Evolutionary conservation across 1,140 invertebrate species (phyloP), one percentile per base, ranked within the genome.

Genomic region (Manduca sexta): DNA sequence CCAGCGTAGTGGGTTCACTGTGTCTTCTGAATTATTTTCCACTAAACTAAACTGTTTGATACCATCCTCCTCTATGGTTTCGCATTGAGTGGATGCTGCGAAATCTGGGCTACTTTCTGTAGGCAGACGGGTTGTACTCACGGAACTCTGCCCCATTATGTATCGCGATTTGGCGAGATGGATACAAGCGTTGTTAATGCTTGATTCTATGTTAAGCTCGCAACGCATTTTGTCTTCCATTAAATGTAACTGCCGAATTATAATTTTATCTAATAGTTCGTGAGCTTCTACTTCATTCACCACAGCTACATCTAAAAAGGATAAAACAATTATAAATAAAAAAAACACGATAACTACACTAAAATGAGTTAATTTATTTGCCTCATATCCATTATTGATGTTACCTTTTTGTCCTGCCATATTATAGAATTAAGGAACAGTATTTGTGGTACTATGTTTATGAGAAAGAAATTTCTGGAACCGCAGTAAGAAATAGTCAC

Each of bases 81-180:
- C 60, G 50, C 84, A 66, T 5, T 89, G 69, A 14, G 59, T 84
- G 16, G 83, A 77, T 42, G 91, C 89, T 49, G 86, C 73, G 43
- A 92, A 86, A 55, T 91, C 86, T 33, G 82, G 67, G 47, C 87
- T 86, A 14, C 88, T 88, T 66, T 92, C 87, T 10, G 86, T 88
- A 11, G 92, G 92, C 46, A 94, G 74, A 62, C 92, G 89, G 14
- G 90, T 69, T 10, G 87, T 79, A 40, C 92, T 91, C 14, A 93
- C 89, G 8, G 84, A 88, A 65, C 88, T 90, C 46, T 92, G 91
- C 1, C 92, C 92, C 75, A 90, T 88, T 35, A 93, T 93, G 55
- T 93, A 92, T 41, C 91, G 87, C 11, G 91, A 87, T 76, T 93
- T 93, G 0, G 92, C 92, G 11, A 94, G 65, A 66, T 93, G 88